Conservation (phyloP, 2,113 vertebrate species). For the Bettongia penicillata region DNA sequence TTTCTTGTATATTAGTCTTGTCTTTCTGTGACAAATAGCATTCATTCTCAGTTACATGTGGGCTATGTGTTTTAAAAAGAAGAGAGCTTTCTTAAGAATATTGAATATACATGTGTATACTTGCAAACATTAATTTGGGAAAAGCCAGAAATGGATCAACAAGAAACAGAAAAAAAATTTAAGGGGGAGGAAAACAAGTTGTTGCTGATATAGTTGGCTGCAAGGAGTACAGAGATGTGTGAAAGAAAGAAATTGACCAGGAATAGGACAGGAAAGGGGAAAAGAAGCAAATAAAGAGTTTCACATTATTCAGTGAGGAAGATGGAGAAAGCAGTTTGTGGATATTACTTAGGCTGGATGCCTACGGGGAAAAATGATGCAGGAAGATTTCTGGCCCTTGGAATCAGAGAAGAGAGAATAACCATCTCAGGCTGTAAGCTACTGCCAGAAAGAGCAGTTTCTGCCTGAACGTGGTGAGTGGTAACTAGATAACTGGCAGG, state of each 20-base stretch:
- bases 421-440: not conserved
- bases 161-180: conserved; percentile 47
- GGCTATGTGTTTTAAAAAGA: conserved; percentile 41
- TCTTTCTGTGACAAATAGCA: conserved; percentile 12
- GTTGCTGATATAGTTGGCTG: conserved; percentile 63
- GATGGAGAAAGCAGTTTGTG: conserved; percentile 20
- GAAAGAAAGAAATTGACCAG: conserved; percentile 71
- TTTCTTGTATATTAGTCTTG: conserved; percentile 49
- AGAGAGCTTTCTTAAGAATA: conserved; percentile 55
- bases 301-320: conserved; percentile 56
- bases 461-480: not conserved
- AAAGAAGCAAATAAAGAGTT: conserved; percentile 48
- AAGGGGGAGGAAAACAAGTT: conserved; percentile 51
- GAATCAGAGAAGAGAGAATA: not conserved
- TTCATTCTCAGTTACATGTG: conserved; percentile 6
- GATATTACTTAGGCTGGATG: conserved; percentile 24
- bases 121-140: conserved; percentile 67
- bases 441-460: not conserved
- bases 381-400: not conserved
- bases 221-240: conserved; percentile 39
- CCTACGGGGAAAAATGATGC: not conserved
- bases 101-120: conserved; percentile 58
- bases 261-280: conserved; percentile 51
- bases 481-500: not conserved
- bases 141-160: conserved; percentile 50